Evolutionary conservation across 2,113 vertebrate genomes (phyloP), one percentile per base, ranked within the genome.

Genomic region (Chauna torquata): DNA sequence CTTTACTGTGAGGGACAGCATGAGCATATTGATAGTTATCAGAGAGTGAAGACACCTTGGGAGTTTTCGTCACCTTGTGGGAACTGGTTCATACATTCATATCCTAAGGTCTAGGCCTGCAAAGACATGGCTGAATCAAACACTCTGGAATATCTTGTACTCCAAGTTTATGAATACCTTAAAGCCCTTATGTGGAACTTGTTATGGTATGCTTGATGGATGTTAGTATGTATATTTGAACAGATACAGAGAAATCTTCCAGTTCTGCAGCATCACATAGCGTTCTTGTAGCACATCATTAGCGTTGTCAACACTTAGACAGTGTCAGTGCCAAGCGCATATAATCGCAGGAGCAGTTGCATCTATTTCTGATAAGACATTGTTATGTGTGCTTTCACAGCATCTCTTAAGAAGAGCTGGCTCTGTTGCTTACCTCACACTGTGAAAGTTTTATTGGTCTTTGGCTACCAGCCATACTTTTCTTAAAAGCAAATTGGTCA

Each of bases 241-340:
- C n/a, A 85, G 81, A 62, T 28, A 47, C 28, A 92, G 50, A 88
- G 54, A 78, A 83, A 75, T 50, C 49, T 42, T 27, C 80, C 59
- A 54, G 2, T 77, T 54, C 83, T 94, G 72, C 76, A 93, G 74
- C 78, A 80, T 85, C 75, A 65, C 90, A 58, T 38, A 10, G 32
- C 93, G 50, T 50, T 77, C 80, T 84, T 86, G 90, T 45, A 91
- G 89, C 77, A 59, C 83, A 18, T 91, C 64, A 18, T 96, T 94
- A 95, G 50, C 47, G 15, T 59, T 91, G 72, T 86, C 93, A 84
- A 1, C 94, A 78, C 77, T 86, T 23, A 4, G 50, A 30, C 71
- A 8, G 80, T 28, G 36, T 49, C 72, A 52, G 55, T 64, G 83
- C 74, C 68, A 58, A 90, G 66, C 3, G 3, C 57, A 32, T 74